Evolutionary conservation across 2,113 vertebrate genomes (phyloP).

Genomic region (Taxidea taxus): DNA sequence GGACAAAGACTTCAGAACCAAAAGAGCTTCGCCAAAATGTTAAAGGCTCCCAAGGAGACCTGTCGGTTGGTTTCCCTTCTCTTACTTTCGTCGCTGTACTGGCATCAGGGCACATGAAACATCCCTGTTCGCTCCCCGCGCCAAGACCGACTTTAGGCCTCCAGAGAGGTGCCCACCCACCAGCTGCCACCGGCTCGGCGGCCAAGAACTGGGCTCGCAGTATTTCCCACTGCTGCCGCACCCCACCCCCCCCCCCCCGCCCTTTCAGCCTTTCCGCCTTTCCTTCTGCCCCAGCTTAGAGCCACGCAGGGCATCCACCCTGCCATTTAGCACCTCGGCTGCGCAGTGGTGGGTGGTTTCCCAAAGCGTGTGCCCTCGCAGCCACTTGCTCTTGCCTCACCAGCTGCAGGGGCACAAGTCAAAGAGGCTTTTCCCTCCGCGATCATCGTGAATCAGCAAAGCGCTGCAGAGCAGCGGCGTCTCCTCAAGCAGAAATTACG

Average conservation of each 20-base stretch:
- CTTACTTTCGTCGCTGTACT: constrained; percentile 1
- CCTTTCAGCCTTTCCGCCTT: neutral
- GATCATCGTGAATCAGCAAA: constrained; percentile 85
- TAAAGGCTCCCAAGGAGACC: constrained; percentile 30
- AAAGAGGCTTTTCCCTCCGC: constrained; percentile 78
- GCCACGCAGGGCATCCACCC: neutral
- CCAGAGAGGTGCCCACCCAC: constrained; percentile 55
- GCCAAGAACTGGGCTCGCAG: neutral
- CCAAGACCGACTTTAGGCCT: neutral
- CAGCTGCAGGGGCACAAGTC: constrained; percentile 76
- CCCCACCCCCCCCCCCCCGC: neutral
- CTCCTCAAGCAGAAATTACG: constrained; percentile 61
- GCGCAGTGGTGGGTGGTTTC: constrained; percentile 47
- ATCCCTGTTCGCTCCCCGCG: neutral
- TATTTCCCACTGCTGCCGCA: neutral
- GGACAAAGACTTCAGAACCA: constrained; percentile 42
- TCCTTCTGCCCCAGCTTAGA: neutral
- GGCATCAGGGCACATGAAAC: neutral
- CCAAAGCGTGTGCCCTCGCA: constrained; percentile 48
- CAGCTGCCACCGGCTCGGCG: constrained; percentile 1
- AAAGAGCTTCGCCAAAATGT: constrained; percentile 42
- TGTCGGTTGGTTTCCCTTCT: neutral
- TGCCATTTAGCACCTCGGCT: constrained; percentile 52
- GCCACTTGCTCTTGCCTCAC: constrained; percentile 38
- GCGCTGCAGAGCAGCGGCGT: constrained; percentile 73